Evolutionary conservation across 2,797 vertebrate species (phyloP).

Genomic region (Bufotes viridis): DNA sequence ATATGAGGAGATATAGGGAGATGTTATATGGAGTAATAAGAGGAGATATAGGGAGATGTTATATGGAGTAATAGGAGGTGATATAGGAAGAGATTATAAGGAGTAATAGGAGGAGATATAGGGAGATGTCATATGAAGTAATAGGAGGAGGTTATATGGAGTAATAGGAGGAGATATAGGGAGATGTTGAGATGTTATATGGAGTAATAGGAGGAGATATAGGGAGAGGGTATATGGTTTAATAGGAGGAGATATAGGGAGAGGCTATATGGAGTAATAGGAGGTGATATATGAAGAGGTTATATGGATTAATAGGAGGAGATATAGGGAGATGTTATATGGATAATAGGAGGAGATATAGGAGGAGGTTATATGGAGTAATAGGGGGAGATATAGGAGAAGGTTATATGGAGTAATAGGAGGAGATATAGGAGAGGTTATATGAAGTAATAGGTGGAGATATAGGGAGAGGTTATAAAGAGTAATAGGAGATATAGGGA

Average conservation of each 20-base stretch:
- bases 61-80: background rate
- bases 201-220: background rate
- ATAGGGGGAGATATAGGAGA: background rate
- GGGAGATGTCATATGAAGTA: background rate
- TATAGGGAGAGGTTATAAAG: no score
- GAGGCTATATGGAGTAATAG: conserved; percentile 10
- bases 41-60: background rate
- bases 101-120: background rate
- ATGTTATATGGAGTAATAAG: background rate
- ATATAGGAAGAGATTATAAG: background rate
- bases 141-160: background rate
- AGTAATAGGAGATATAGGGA: no score
- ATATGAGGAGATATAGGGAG: background rate
- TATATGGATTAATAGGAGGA: conserved; percentile 12
- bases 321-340: background rate
- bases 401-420: conserved; percentile 7
- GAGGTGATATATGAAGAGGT: background rate
- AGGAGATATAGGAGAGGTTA: background rate
- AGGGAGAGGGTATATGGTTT: background rate
- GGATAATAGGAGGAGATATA: background rate
- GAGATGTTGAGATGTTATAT: background rate
- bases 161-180: background rate
- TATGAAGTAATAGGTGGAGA: background rate
- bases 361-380: conserved; percentile 27
- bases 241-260: background rate